Base-by-base conservation (phyloP, 2,797 vertebrate genomes). In the Argya squamiceps region DNA sequence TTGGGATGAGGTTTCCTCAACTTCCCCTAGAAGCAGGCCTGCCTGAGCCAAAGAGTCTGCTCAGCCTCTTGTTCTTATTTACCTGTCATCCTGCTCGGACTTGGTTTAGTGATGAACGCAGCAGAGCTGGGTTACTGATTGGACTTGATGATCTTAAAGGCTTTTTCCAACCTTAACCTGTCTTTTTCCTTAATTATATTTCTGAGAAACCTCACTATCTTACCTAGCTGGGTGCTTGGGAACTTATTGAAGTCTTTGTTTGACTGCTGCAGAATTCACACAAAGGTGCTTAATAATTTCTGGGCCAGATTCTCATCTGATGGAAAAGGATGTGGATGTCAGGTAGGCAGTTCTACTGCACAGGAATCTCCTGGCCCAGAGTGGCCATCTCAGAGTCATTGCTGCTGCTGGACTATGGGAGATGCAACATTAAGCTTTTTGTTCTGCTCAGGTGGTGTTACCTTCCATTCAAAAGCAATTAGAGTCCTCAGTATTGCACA, bases 381-480 rank as follows among this genome's bases (percentile, higher is more conserved):
- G 32, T 8, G 44, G 9, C 13, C 8, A 1, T n/a, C 36, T 73
- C 34, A 23, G 47, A 55, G 36, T 23, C 49, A 30, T 26, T 50
- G 7, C 44, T 80, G 64, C 56, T 88, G 7, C 15, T 78, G 70
- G 43, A 15, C 46, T 41, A 1, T 3, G 36, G 21, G 6, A 83
- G 9, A 46, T 70, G 41, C 30, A 73, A 16, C 6, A 11, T 30
- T 22, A 32, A 68, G 78, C 20, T 82, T 91, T 95, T 77, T 50
- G 50, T 15, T 71, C 71, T 78, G 30, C 62, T 92, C 53, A 27
- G 53, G 52, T 77, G 55, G 27, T 39, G 34, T 59, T 84, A 30
- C 65, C 64, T 91, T 74, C 58, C 62, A 59, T 86, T 92, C 74
- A 32, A 36, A 92, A 93, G 59, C 83, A 84, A 91, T 92, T 92